Evolutionary conservation across 2,797 vertebrate species (phyloP), one percentile per base, ranked within the genome.

Genomic region (Poecilia picta): DNA sequence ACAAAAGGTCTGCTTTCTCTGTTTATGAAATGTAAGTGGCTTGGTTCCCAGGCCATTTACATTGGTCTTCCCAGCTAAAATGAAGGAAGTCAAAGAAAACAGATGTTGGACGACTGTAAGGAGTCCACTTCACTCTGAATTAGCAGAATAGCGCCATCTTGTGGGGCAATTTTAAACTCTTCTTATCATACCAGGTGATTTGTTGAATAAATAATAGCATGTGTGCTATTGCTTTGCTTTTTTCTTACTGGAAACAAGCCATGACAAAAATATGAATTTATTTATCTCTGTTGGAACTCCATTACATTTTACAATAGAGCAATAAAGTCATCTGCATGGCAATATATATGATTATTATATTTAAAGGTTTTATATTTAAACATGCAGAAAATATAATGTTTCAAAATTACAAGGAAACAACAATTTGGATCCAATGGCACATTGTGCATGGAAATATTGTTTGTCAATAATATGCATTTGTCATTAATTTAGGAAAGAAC

Each of bases 71-170:
- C 45, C 31, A 31, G 45, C 71, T 18, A 31, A 8, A 16, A 28
- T 47, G n/a, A 72, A 28, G n/a, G 71, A 72, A 72, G 76, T 49
- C n/a, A 23, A 45, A 79, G 18, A 80, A 72, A 74, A 81, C 76
- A 74, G 39, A 78, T 68, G 64, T 7, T 77, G 46, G 28, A 77
- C 74, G 53, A 75, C 55, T 82, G 39, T 78, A 46, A 80, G 71
- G 16, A 23, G 49, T 72, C 53, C 73, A 46, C 57, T 39, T 77
- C 51, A 51, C 15, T 57, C 71, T 81, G 77, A 23, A 79, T 84
- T 79, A 91, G 88, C 73, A 78, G 88, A 93, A 94, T 89, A 83
- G n/a, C 76, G 90, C 95, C 95, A 95, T 91, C 95, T 95, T 90
- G 94, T 95, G 95, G 94, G 74, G 25, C 4, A 76, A 7, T 53